Evolutionary conservation across 2,113 vertebrate species (phyloP), one percentile per base, ranked within the genome.

Genomic region (Psephotus haematonotus): DNA sequence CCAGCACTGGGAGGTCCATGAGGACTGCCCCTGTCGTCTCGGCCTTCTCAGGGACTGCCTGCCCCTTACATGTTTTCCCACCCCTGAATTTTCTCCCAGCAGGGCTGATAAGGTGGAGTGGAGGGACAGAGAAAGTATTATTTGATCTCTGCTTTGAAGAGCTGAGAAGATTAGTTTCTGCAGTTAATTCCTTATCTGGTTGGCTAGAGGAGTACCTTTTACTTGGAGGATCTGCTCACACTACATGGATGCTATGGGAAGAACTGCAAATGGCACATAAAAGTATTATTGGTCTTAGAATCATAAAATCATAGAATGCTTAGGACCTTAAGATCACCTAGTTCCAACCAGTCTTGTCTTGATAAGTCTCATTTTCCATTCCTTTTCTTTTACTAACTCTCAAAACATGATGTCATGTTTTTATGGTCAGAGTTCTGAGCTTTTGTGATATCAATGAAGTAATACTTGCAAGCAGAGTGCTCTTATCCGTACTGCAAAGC

Each of bases 51-150:
- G n/a, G 7, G 39, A 12, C 82, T 53, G 57, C n/a, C 67, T 7
- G 1, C 18, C 14, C 29, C 0, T 0, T 43, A 5, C 23, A 2
- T 25, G 23, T 12, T 7, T 83, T 44, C 37, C 55, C 17, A 28
- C 37, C 33, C 33, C 27, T 47, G 1, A 4, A 2, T 5, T 41
- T 41, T 37, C n/a, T 19, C 47, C 37, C 31, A 53, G 37, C 3
- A 17, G 31, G 10, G 29, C 2, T 53, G 10, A 10, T 7, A 10
- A 28, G 24, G 8, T 44, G 35, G 27, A 39, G 39, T 2, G 68
- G 62, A 91, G 57, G 22, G 57, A 52, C 47, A 50, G 10, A 35
- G n/a, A 25, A 68, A 19, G 8, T 25, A 2, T n/a, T 69, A 2
- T n/a, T 69, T 41, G 19, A 9, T 37, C 37, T 43, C 22, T 64